A percentile compares a stretch with the other conserved stretches of the same genome.
These are phyloP conservation scores for Hybos culiciformis DNA, from an alignment of 2,888 invertebrate genomes.

Conservation along the genomic window DNA sequence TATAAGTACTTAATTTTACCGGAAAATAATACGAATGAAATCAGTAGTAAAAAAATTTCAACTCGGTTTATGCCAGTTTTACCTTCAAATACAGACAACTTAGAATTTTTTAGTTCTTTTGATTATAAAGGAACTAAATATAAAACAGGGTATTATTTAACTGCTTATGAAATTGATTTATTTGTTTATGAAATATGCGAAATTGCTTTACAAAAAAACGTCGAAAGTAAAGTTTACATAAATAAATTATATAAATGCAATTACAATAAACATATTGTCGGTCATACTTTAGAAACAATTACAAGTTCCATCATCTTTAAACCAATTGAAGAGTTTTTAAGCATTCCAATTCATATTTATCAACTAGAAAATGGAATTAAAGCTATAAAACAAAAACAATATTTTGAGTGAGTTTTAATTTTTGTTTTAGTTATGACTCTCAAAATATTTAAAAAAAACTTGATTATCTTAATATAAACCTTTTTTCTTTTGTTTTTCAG, in stretches of 20 bases:
- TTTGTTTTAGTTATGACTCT: neutral
- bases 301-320: neutral
- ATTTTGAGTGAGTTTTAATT: neutral
- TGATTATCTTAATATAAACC: no score
- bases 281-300: neutral
- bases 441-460: no score
- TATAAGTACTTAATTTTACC: neutral
- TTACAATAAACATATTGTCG: neutral
- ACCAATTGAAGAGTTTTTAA: neutral
- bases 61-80: neutral
- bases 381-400: neutral
- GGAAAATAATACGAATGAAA: neutral
- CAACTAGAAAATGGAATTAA: neutral
- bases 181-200: neutral
- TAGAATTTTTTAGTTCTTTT: neutral
- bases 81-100: no score
- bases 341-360: neutral
- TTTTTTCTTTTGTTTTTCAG: neutral
- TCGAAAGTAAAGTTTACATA: neutral
- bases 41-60: neutral
- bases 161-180: neutral
- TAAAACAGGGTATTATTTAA: neutral
- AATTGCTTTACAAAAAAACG: neutral
- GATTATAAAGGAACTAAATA: neutral
- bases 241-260: neutral